phyloP scores from a whole-genome alignment of 2,797 vertebrate species.

The Adelosebastes latens region DNA sequence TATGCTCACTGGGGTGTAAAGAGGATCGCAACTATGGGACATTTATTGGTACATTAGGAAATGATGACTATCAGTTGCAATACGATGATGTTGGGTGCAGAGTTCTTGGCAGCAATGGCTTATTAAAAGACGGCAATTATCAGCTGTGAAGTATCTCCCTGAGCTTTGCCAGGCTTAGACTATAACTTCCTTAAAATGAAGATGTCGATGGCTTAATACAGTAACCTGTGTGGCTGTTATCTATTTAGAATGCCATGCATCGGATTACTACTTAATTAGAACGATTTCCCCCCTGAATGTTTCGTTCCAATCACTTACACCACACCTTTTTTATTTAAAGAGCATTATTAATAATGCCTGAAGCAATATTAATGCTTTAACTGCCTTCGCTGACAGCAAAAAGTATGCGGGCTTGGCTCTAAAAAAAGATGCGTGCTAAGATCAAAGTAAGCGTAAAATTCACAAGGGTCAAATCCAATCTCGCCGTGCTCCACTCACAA shows the following conservation, averaged over 20 bases:
- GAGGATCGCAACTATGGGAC: conserved; percentile 23
- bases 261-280: conserved; percentile 37
- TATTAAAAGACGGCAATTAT: conserved; percentile 27
- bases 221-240: conserved; percentile 36
- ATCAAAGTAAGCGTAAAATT: conserved; percentile 59
- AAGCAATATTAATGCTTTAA: conserved; percentile 21
- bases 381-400: conserved; percentile 21
- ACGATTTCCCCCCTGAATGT: conserved; percentile 12
- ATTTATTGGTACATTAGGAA: conserved; percentile 43
- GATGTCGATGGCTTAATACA: not conserved
- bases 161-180: not conserved
- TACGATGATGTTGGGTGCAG: not conserved
- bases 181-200: conserved; percentile 4
- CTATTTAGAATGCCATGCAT: conserved; percentile 22
- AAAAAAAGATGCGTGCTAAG: conserved; percentile 21
- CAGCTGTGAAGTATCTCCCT: conserved; percentile 3
- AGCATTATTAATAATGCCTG: conserved; percentile 57
- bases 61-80: conserved; percentile 33
- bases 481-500: conserved; percentile 23
- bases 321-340: conserved; percentile 35
- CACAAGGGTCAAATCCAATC: conserved; percentile 59
- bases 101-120: not conserved
- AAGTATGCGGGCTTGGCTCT: conserved; percentile 19
- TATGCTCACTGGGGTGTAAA: conserved; percentile 23
- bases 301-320: conserved; percentile 39